Conservation (phyloP, 2,888 invertebrate genomes). For the Epirrita christyi region DNA sequence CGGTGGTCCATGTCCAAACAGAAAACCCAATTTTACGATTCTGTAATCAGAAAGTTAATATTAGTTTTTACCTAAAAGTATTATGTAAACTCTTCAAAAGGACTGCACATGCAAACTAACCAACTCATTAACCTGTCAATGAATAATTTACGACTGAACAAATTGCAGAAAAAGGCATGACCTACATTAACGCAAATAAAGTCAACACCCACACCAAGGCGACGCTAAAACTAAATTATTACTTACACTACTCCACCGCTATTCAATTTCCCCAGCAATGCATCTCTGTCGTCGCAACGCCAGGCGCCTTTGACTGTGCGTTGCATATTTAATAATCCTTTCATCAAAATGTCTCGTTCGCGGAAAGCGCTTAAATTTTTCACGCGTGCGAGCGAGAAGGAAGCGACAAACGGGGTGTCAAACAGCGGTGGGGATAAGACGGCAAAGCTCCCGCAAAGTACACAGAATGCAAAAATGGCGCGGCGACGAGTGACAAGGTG, state of each 20-base stretch:
- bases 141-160: slow-evolving; percentile 48
- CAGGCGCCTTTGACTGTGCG: slow-evolving; percentile 71
- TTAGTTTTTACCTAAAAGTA: slow-evolving; percentile 41
- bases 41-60: slow-evolving; percentile 24
- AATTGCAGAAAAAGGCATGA: slow-evolving; percentile 54
- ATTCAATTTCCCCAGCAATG: slow-evolving; percentile 78
- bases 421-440: slow-evolving; percentile 85
- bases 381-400: slow-evolving; percentile 73
- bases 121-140: slow-evolving; percentile 48
- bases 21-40: slow-evolving; percentile 10
- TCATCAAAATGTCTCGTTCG: slow-evolving; percentile 77
- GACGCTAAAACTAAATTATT: slow-evolving; percentile 71
- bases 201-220: slow-evolving; percentile 31
- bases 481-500: slow-evolving; percentile 82
- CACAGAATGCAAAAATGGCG: slow-evolving; percentile 85
- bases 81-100: slow-evolving; percentile 40
- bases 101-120: slow-evolving; percentile 35
- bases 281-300: slow-evolving; percentile 71
- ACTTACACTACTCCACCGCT: slow-evolving; percentile 66
- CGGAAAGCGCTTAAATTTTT: slow-evolving; percentile 77
- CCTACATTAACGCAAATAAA: slow-evolving; percentile 47
- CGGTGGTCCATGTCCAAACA: slow-evolving; percentile 32
- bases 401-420: slow-evolving; percentile 80
- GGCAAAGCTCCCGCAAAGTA: slow-evolving; percentile 85
- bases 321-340: slow-evolving; percentile 82